These are phyloP conservation scores for Saccostrea glomerata DNA, from an alignment of 1,140 invertebrate species.

Conservation along the genomic window DNA sequence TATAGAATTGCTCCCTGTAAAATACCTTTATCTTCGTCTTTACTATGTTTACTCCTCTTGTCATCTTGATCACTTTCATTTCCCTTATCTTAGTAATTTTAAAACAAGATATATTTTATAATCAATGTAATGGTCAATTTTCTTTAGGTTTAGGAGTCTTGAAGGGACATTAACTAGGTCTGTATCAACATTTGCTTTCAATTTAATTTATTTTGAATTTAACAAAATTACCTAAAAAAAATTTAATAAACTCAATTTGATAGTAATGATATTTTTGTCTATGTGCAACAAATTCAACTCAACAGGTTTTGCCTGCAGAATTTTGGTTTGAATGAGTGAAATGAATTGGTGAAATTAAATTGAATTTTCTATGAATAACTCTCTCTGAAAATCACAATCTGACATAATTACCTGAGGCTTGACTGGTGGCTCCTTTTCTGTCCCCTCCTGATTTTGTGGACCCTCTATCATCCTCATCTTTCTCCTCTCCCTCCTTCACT, in stretches of 20 bases:
- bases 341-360: background rate
- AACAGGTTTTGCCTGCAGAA: no score
- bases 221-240: no score
- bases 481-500: slow-evolving; percentile 61
- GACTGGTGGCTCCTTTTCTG: slow-evolving; percentile 21
- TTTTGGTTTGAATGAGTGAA: background rate
- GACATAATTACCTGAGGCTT: background rate
- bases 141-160: background rate
- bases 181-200: no score
- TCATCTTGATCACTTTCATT: slow-evolving; percentile 16
- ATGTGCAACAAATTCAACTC: no score
- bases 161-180: background rate
- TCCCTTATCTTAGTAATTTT: slow-evolving; percentile 26
- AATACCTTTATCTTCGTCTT: slow-evolving; percentile 14
- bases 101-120: slow-evolving; percentile 28
- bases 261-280: no score
- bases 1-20: background rate
- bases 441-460: background rate
- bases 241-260: no score
- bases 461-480: slow-evolving; percentile 41
- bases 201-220: no score
- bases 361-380: background rate
- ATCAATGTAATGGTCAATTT: no score
- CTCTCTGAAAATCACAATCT: background rate
- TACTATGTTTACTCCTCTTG: slow-evolving; percentile 23